Base-by-base conservation (phyloP, 2,888 invertebrate genomes). In the Octodonta nipae region DNA sequence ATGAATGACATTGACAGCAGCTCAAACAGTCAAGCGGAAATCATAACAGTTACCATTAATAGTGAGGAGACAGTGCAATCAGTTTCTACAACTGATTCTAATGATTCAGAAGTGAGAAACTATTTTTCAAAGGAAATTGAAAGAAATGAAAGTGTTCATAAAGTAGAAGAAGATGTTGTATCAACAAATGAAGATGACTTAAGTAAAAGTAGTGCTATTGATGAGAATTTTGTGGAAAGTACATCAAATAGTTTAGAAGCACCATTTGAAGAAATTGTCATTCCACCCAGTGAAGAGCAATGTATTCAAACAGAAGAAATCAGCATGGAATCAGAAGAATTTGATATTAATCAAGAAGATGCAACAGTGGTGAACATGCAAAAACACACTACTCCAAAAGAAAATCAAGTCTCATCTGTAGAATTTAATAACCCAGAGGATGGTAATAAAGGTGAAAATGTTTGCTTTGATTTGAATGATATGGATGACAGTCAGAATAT, bases 121-220 rank as follows among this genome's bases (percentile, higher is more conserved):
- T 35, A 30, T 20, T 38, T 38, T 30, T 26, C 35, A 5, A 26
- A 30, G 13, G 38, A 35, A 33, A 35, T 33, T 29, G 43, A 37
- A 28, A 40, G 39, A 26, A 34, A 38, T 14, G 40, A 43, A 30
- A 34, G 32, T n/a, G 33, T 41, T 2, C 37, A 36, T 17, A 39
- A 42, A 10, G 37, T 37, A 28, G 30, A 6, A 17, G 8, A 17
- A 17, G 17, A 5, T 17, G 6, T 8, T 6, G 17, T 17, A 6
- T 5, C 5, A 8, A 6, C 6, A 6, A 8, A 6, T 17, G 17
- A 17, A 6, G 17, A 17, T 17, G 8, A 17, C 17, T 6, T 17
- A 6, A 5, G 6, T 6, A 17, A 17, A 6, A 17, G 17, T 8
- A 17, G 8, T 17, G 8, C 8, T 17, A 17, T 6, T 6, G 17